phyloP scores from a whole-genome alignment of 2,113 vertebrate genomes.

The Sceloporus tristichus region DNA sequence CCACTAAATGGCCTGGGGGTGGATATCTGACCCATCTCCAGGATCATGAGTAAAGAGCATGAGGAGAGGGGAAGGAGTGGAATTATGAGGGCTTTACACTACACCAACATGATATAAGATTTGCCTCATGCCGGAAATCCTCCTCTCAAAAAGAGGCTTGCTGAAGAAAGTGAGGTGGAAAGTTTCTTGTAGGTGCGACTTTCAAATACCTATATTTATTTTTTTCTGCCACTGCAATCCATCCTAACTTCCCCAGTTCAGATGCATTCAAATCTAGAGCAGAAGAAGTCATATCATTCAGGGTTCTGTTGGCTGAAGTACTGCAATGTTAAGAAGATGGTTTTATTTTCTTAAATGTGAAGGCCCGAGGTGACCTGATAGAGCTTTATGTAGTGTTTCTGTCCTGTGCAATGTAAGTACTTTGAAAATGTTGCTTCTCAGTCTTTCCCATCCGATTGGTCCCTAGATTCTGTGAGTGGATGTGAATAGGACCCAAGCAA shows the following conservation, averaged over 20 bases:
- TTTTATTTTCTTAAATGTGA: not conserved
- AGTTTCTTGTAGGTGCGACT: not conserved
- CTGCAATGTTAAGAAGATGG: not conserved
- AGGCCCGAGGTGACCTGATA: too few relatives aligned
- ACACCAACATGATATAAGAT: too few relatives aligned
- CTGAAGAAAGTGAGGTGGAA: not conserved
- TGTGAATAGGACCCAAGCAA: not conserved
- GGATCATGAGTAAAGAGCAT: too few relatives aligned
- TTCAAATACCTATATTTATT: not conserved
- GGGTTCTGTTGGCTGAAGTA: not conserved
- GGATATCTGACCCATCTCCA: too few relatives aligned
- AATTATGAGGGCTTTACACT: too few relatives aligned
- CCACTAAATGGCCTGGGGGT: too few relatives aligned
- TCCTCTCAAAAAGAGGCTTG: not conserved
- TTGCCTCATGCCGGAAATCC: not conserved
- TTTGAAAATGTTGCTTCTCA: not conserved
- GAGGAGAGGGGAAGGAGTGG: too few relatives aligned
- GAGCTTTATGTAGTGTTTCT: too few relatives aligned
- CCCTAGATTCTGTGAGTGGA: not conserved
- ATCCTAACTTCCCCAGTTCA: not conserved
- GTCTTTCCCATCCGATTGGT: not conserved
- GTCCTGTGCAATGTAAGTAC: too few relatives aligned
- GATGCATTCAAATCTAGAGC: not conserved
- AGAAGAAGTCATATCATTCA: not conserved
- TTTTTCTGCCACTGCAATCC: not conserved